Evolutionary conservation across 2,888 invertebrate species (phyloP), one percentile per base, ranked within the genome.

Genomic region (Macroteleia sp.): DNA sequence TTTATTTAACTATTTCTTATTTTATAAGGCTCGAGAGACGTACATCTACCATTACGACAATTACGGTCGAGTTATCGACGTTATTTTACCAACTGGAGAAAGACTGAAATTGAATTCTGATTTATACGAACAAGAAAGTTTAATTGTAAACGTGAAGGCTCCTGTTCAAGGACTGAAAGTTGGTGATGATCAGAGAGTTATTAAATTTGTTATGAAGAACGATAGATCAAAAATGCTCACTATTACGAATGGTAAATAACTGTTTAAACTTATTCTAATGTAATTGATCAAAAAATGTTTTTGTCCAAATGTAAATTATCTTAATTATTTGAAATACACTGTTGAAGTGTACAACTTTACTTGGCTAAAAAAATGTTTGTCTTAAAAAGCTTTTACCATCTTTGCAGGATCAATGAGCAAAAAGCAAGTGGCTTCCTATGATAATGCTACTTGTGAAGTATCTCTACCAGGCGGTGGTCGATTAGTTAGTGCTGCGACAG

Each of bases 21-120:
- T 59, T 42, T 92, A 92, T 56, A 87, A 95, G 95, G 96, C 96
- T 78, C 96, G 96, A 17, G 96, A 97, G 87, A 96, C 97, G 0
- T 97, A 96, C 81, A 96, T 97, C 83, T 98, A 98, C 91, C 95
- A 96, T 86, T 98, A 98, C 87, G 97, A 98, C 87, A 95, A 95
- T 90, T 94, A 97, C 78, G 98, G 98, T 1, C 94, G 98, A 42
- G 95, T 97, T 2, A 95, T 95, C 0, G 95, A 96, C 85, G 96
- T 97, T 59, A 96, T 97, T 79, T 93, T 97, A 89, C 97, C 98
- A 20, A 98, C 97, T 80, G 98, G 98, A 66, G 97, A 98, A 92
- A 95, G 95, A 84, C 94, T 97, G 12, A 94, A 95, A 81, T 94
- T 97, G 69, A 94, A 93, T 12, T 97, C 97, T 0, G 95, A 95